These are phyloP conservation scores for Huso huso DNA, from an alignment of 2,797 vertebrate species.

Conservation along the genomic window DNA sequence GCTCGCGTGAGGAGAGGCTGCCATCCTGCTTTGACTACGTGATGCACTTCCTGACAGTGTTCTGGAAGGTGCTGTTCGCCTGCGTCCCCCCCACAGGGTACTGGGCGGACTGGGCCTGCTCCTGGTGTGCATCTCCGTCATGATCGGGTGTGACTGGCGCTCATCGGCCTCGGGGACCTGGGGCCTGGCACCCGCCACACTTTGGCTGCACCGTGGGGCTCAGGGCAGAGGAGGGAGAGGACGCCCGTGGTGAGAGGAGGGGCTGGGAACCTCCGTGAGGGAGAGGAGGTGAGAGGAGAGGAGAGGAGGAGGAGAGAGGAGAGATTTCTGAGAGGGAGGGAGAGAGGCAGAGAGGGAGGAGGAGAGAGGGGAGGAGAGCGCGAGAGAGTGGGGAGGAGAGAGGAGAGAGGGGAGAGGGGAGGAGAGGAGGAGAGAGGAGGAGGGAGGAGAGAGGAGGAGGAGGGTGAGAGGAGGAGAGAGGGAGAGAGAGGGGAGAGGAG, in stretches of 20 bases:
- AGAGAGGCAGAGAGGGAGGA: no score
- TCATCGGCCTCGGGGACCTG: slow-evolving; percentile 90
- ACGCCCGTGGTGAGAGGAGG: slow-evolving; percentile 89
- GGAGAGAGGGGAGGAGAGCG: no score
- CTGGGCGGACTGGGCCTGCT: slow-evolving; percentile 91
- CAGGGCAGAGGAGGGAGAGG: no score
- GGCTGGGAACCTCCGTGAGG: no score
- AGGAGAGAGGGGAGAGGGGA: no score
- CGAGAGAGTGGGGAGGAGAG: no score
- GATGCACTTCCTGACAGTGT: slow-evolving; percentile 80
- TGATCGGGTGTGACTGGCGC: slow-evolving; percentile 67
- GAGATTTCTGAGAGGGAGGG: no score
- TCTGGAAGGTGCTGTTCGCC: slow-evolving; percentile 90
- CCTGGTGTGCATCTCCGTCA: slow-evolving; percentile 70
- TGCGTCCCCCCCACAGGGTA: slow-evolving; percentile 80
- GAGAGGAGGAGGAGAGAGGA: neutral
- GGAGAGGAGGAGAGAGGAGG: no score
- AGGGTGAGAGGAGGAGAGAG: no score
- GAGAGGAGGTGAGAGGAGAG: no score
- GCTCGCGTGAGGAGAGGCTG: slow-evolving; percentile 54
- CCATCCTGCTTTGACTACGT: slow-evolving; percentile 86
- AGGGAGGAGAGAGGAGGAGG: no score
- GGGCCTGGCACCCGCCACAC: slow-evolving; percentile 85
- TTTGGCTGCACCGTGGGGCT: slow-evolving; percentile 89
- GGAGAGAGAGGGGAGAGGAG: no score